Percentiles rank a stretch among this genome's conserved stretches.
Evolutionary conservation across 2,113 vertebrate species (phyloP).

Genomic region (Astur gentilis): DNA sequence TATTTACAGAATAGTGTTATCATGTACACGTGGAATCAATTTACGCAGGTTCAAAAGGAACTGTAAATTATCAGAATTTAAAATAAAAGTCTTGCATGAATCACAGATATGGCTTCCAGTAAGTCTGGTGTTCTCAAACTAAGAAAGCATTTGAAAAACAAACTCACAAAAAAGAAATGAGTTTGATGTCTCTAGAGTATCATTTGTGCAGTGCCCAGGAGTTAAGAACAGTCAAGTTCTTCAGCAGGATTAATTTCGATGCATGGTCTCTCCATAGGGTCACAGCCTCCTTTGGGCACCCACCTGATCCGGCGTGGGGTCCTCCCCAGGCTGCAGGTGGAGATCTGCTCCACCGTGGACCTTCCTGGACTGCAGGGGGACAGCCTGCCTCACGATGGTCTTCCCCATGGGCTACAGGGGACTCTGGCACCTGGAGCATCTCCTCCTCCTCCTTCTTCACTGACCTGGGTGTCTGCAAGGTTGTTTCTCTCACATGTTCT

Average conservation of each 20-base stretch:
- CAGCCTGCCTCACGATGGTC: background rate
- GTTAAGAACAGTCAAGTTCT: background rate
- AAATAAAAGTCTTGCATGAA: background rate
- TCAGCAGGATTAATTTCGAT: background rate
- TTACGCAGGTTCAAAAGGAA: background rate
- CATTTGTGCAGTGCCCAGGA: background rate
- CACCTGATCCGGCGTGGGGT: background rate
- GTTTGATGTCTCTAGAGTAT: background rate
- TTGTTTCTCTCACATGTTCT: background rate
- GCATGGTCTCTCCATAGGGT: too few species aligned
- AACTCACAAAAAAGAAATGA: background rate
- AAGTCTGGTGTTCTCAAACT: background rate
- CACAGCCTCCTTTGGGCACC: background rate
- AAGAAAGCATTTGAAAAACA: background rate
- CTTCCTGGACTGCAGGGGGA: background rate
- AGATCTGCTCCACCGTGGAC: background rate
- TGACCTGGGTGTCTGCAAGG: background rate
- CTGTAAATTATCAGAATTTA: background rate
- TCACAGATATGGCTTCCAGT: background rate
- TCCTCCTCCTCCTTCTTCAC: background rate
- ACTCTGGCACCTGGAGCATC: accelerated
- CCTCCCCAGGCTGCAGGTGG: background rate
- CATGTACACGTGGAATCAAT: background rate
- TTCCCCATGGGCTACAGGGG: background rate
- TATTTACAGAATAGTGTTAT: background rate